phyloP scores from a whole-genome alignment of 2,113 vertebrate species.

The Rhagologus leucostigma region DNA sequence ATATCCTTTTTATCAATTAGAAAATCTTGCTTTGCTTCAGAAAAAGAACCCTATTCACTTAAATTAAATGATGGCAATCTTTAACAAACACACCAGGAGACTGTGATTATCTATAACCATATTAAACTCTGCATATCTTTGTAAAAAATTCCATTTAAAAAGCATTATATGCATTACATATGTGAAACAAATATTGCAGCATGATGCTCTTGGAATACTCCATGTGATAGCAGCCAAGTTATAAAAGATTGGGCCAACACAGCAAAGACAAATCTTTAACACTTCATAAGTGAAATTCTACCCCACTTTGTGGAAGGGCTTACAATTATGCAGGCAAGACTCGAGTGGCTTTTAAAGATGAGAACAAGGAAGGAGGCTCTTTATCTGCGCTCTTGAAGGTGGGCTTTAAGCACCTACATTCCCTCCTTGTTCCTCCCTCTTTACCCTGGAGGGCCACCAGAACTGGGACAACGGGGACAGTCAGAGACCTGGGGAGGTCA shows the following conservation, averaged over 20 bases:
- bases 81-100: background rate
- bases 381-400: background rate
- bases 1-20: background rate
- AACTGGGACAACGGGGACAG: background rate
- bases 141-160: background rate
- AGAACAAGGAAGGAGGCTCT: background rate
- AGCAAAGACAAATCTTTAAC: background rate
- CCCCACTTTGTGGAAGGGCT: background rate
- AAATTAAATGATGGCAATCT: conserved; percentile 18
- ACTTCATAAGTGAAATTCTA: background rate
- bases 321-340: background rate
- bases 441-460: background rate
- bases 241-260: background rate
- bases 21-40: background rate
- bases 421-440: background rate
- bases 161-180: background rate
- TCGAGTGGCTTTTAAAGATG: background rate
- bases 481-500: background rate
- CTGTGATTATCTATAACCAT: background rate
- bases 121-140: background rate
- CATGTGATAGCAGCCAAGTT: background rate
- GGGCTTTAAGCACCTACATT: background rate
- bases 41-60: background rate
- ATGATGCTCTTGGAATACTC: background rate
- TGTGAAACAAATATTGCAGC: background rate